Evolutionary conservation across 2,113 vertebrate genomes (phyloP), one percentile per base, ranked within the genome.

Genomic region (Rhinoptilus africanus): DNA sequence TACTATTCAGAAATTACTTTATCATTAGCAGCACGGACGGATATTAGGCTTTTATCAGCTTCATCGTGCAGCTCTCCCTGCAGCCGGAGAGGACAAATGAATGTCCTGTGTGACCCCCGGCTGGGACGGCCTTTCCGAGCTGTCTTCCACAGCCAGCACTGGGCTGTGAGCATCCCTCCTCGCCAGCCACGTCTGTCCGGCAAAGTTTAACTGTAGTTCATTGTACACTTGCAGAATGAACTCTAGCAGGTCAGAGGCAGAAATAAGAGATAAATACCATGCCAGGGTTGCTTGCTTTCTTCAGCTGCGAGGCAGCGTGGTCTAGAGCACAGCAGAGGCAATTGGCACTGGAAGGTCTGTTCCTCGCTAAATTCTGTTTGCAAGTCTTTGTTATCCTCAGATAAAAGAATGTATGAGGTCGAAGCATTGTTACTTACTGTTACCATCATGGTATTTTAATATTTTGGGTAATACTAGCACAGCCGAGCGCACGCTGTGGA

Each of bases 11-110:
- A 56, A 32, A 28, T 28, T 19, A 6, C 9, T 20, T 56, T 23
- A 4, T 20, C 66, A 12, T 30, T 45, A 17, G 41, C 24, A 3
- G 9, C 14, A 20, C 28, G 20, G 68, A 47, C 30, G 23, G 59
- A 10, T 0, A 0, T n/a, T 8, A 19, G 14, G 9, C 24, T 47
- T 37, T 8, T 41, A 30, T 27, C 50, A 4, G 10, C 23, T 28
- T 14, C 30, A 1, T 23, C 0, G 0, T 24, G 56, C n/a, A 74
- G 54, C n/a, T 50, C 50, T 76, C 21, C 41, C 35, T 43, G 83
- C 45, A 51, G 50, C 56, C 67, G 74, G 34, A 10, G 43, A 28
- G 24, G 48, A 26, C 56, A 39, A 26, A 27, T 2, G 2, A 34
- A 14, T 8, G 43, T 18, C 30, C 69, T 10, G 13, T 34, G 77